These are phyloP conservation scores for Lamellibrachia luymesi DNA, from an alignment of 1,140 invertebrate genomes.

Conservation along the genomic window DNA sequence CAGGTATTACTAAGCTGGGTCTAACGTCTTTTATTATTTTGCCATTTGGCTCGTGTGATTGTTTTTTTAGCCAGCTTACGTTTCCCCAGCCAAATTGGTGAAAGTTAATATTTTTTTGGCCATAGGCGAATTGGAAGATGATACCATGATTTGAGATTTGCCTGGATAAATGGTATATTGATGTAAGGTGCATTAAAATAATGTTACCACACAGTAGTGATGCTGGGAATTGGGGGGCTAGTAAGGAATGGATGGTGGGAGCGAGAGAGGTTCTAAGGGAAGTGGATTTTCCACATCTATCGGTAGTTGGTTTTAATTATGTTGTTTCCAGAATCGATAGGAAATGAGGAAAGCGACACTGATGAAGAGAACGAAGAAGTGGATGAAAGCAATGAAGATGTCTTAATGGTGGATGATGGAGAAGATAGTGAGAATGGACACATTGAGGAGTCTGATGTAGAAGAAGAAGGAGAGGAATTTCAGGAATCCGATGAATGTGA, in stretches of 20 bases:
- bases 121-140: no score
- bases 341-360: slow-evolving; percentile 60
- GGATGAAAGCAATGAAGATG: slow-evolving; percentile 29
- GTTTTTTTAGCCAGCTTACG: no score
- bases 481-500: slow-evolving; percentile 46
- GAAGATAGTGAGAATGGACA: slow-evolving; percentile 42
- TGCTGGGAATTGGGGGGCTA: no score
- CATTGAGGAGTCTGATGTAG: slow-evolving; percentile 35
- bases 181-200: no score
- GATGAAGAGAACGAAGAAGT: slow-evolving; percentile 32
- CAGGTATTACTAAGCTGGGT: no score
- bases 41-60: background rate
- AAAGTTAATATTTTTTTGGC: no score
- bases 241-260: slow-evolving; percentile 29
- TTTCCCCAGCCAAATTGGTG: no score
- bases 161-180: no score
- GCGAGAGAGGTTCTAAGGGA: slow-evolving; percentile 25
- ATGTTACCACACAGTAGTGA: no score
- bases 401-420: slow-evolving; percentile 45
- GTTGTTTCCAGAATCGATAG: slow-evolving; percentile 25
- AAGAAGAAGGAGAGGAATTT: slow-evolving; percentile 45
- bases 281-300: background rate
- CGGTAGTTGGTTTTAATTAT: background rate
- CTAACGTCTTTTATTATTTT: no score
- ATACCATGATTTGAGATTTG: no score